phyloP scores from a whole-genome alignment of 2,797 vertebrate species.

The Danio albolineatus region DNA sequence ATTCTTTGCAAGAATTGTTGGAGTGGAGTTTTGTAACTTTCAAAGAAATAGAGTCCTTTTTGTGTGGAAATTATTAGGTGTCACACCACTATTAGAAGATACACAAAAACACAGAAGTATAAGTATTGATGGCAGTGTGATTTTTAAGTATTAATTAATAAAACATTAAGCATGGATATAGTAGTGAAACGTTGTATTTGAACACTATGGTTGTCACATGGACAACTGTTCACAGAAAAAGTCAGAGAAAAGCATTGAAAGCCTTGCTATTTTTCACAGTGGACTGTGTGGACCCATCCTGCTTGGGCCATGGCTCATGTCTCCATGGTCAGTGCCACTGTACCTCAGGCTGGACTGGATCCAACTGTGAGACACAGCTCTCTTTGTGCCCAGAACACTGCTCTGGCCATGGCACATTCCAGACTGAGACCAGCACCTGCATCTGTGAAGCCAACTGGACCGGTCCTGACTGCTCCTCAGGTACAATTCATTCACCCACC shows the following conservation, averaged over 20 bases:
- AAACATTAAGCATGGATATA: neutral
- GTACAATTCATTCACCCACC: slow-evolving; percentile 70
- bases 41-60: neutral
- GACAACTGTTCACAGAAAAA: neutral
- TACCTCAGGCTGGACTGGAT: slow-evolving; percentile 93
- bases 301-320: slow-evolving; percentile 92
- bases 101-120: neutral
- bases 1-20: neutral
- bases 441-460: slow-evolving; percentile 94
- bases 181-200: neutral
- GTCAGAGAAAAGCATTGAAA: neutral
- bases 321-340: slow-evolving; percentile 96
- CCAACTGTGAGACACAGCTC: slow-evolving; percentile 90
- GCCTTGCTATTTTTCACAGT: slow-evolving; percentile 69
- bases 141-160: neutral
- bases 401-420: slow-evolving; percentile 92
- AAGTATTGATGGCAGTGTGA: neutral
- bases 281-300: slow-evolving; percentile 92
- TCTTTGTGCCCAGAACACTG: slow-evolving; percentile 96
- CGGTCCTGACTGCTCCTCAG: slow-evolving; percentile 93
- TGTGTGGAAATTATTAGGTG: neutral
- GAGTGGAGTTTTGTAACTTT: neutral
- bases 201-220: no score
- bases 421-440: slow-evolving; percentile 90
- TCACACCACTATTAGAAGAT: neutral